A percentile compares a stretch with the other conserved stretches of the same genome.
Conservation (phyloP, 2,888 invertebrate species). For the Noctua pronuba region DNA sequence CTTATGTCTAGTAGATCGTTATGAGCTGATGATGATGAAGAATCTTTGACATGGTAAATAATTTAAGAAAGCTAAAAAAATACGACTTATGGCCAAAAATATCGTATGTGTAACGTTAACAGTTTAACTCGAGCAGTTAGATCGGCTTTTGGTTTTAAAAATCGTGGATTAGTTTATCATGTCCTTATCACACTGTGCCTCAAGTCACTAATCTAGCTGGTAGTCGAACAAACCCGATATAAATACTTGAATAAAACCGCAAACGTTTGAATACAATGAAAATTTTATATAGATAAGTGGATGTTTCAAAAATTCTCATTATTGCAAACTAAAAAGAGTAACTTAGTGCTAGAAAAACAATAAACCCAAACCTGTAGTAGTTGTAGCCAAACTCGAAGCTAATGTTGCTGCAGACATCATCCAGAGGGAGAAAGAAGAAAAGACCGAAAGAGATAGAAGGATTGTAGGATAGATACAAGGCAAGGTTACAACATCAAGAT, state of each 20-base stretch:
- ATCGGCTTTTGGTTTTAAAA: not conserved
- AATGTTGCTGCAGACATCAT: constrained; percentile 49
- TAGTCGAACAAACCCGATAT: not conserved
- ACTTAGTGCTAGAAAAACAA: constrained; percentile 7
- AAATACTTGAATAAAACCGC: not conserved
- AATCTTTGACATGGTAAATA: not conserved
- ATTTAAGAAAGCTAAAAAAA: not conserved
- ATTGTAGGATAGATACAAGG: constrained; percentile 32
- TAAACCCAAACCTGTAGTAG: constrained; percentile 50
- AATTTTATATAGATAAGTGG: not conserved
- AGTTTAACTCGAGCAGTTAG: constrained; percentile 9
- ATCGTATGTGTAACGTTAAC: not conserved
- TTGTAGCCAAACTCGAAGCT: constrained; percentile 58
- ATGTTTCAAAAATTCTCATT: not conserved
- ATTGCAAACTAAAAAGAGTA: not conserved
- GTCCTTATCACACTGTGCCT: not conserved
- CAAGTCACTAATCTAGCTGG: not conserved
- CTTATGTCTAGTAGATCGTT: not conserved
- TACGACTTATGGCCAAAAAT: not conserved
- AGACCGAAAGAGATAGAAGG: constrained; percentile 50
- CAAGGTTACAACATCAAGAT: constrained; percentile 30
- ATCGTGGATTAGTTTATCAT: not conserved
- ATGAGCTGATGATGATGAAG: not conserved
- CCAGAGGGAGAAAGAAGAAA: constrained; percentile 44
- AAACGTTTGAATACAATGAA: not conserved